Base-by-base conservation (phyloP, 2,888 invertebrate species). In the Eledona agricola region DNA sequence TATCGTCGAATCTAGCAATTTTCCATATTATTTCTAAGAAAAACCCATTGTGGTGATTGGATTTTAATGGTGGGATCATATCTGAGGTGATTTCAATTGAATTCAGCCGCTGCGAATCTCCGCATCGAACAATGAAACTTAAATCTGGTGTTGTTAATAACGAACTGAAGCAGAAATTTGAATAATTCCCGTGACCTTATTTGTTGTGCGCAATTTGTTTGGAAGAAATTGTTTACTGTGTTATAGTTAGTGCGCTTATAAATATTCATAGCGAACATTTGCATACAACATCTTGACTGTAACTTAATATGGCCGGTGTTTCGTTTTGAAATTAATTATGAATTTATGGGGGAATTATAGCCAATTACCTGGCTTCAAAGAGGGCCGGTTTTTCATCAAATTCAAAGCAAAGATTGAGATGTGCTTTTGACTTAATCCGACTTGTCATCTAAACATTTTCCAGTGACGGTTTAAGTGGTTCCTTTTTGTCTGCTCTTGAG, bases 181-280 rank as follows among this genome's bases (percentile, higher is more conserved):
- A 50, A 50, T 40, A 50, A 50, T 50, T 50, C 32, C 40, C 50
- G 40, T 40, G 17, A 50, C 22, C 15, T 40, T 40, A 50, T 38
- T 50, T 4, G 37, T 13, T 42, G 20, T 31, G 11, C 22, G 22
- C 31, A 40, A 28, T 40, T 40, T 28, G 12, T 40, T 20, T 40
- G 3, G 20, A 37, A 37, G 29, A 40, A 40, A 19, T 17, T 4
- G 4, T 31, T 16, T 16, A 16, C 23, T 32, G 19, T 31, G 12
- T 7, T 28, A 25, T 28, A 9, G 9, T 10, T 16, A 26, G 12
- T 20, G 35, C 11, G 26, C 23, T 35, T 25, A 46, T 46, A 46
- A 46, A 46, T 46, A 46, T 46, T 46, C 46, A 46, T 34, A 11
- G 6, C 4, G 4, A 4, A 19, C 34, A 46, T 46, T 34, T 34